A percentile compares a stretch with the other conserved stretches of the same genome.
These are phyloP conservation scores for Oreochromis aureus DNA, from an alignment of 2,113 vertebrate species.

Conservation along the genomic window DNA sequence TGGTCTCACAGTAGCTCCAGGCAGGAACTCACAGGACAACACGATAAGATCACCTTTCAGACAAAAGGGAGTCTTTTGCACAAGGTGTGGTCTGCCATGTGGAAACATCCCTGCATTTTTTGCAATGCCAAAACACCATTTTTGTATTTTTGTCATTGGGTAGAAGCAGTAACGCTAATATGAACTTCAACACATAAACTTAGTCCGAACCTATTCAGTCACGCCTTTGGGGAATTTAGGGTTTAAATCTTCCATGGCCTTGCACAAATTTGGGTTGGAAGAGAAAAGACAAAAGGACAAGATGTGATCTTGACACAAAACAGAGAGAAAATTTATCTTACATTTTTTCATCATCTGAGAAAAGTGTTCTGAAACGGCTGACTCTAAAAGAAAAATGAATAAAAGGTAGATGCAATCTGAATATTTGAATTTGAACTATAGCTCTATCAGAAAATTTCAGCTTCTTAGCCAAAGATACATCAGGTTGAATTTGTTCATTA, in stretches of 20 bases:
- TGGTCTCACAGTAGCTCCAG: slow-evolving; percentile 49
- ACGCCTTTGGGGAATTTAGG: not conserved
- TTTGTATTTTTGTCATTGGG: not conserved
- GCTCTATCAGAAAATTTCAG: too few species aligned
- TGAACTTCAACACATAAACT: not conserved
- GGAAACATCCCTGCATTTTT: not conserved
- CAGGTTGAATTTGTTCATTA: too few species aligned
- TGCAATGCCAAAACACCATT: not conserved
- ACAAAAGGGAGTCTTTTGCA: not conserved
- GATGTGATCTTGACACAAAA: not conserved
- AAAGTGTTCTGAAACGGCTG: too few species aligned
- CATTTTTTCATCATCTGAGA: too few species aligned
- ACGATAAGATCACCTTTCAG: slow-evolving; percentile 59
- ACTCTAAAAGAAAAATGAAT: too few species aligned
- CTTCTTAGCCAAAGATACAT: too few species aligned
- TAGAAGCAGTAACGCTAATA: not conserved
- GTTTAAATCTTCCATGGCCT: not conserved
- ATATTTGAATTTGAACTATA: too few species aligned
- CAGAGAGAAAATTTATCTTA: not conserved
- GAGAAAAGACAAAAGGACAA: not conserved
- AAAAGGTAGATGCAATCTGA: too few species aligned
- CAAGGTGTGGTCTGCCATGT: slow-evolving; percentile 29
- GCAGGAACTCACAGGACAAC: slow-evolving; percentile 56
- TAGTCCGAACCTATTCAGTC: not conserved
- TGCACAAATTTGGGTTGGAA: not conserved